Percentiles rank a stretch among this genome's conserved stretches.
These are phyloP conservation scores for Chrysodeixis includens DNA, from an alignment of 2,888 invertebrate genomes.

Conservation along the genomic window DNA sequence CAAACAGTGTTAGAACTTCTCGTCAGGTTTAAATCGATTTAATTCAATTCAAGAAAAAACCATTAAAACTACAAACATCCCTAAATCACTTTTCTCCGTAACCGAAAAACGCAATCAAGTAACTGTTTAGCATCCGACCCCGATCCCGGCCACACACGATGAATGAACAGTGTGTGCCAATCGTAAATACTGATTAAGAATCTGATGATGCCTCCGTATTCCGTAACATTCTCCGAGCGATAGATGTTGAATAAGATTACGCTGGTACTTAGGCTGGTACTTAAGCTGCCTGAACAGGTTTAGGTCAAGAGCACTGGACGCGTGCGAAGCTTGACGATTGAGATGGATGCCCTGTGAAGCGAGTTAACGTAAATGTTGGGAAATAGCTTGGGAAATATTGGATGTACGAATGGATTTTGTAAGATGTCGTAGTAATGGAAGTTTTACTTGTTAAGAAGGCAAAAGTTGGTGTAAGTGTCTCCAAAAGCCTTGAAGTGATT, in stretches of 20 bases:
- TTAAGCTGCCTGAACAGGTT: slow-evolving; percentile 47
- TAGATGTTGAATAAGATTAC: slow-evolving; percentile 44
- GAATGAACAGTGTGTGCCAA: neutral
- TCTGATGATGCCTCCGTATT: slow-evolving; percentile 26
- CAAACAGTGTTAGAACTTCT: no score
- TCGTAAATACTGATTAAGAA: slow-evolving; percentile 5
- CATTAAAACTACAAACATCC: no score
- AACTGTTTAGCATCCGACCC: neutral
- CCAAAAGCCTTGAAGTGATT: neutral
- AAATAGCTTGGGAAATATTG: slow-evolving; percentile 2
- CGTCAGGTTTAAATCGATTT: no score
- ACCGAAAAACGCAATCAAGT: slow-evolving; percentile 1
- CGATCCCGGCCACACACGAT: slow-evolving; percentile 21
- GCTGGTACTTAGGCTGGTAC: slow-evolving; percentile 27
- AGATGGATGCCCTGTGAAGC: slow-evolving; percentile 19
- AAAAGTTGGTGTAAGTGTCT: neutral
- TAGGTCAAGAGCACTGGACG: slow-evolving; percentile 49
- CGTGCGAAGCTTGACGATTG: slow-evolving; percentile 37
- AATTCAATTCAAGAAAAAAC: no score
- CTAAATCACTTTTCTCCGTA: neutral
- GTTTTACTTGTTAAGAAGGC: neutral
- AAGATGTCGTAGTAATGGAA: neutral
- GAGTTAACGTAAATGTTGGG: slow-evolving; percentile 10
- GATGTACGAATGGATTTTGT: neutral
- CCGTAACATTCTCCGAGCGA: slow-evolving; percentile 21